phyloP scores from a whole-genome alignment of 1,140 invertebrate genomes.

The Camponotus vicinus region DNA sequence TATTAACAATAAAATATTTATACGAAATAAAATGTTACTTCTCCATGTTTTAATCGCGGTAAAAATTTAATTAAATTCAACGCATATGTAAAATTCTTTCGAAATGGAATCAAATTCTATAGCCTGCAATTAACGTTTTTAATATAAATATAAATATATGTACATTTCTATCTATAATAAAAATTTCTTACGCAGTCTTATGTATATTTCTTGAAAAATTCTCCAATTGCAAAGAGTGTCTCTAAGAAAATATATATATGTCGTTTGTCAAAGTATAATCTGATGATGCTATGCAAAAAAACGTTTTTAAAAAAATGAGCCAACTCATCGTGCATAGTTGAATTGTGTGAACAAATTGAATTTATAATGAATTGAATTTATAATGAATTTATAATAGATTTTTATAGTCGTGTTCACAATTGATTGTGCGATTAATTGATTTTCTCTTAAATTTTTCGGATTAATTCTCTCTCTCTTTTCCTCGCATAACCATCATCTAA shows the following conservation, averaged over 20 bases:
- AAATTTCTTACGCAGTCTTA: neutral
- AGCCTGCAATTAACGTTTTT: neutral
- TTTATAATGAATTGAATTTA: neutral
- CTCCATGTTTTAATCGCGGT: neutral
- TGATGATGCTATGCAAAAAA: neutral
- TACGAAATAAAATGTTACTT: slow-evolving; percentile 5
- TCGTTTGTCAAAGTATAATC: neutral
- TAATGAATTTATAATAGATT: neutral
- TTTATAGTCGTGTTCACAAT: neutral
- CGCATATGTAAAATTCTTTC: neutral
- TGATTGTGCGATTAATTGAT: neutral
- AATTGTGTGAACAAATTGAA: neutral
- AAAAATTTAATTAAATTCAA: slow-evolving; percentile 21
- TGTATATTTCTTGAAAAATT: neutral
- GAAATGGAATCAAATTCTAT: neutral
- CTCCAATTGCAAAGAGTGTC: neutral
- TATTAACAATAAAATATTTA: slow-evolving; percentile 1
- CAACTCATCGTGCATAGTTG: neutral
- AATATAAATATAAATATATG: neutral
- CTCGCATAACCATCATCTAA: neutral
- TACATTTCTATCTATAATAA: neutral
- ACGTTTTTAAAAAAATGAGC: neutral
- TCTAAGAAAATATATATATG: neutral
- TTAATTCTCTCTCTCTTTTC: neutral
- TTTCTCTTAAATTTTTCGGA: neutral